Percentiles rank a stretch among this genome's conserved stretches.
phyloP scores from a whole-genome alignment of 2,797 vertebrate species.

The Pseudochaenichthys georgianus region DNA sequence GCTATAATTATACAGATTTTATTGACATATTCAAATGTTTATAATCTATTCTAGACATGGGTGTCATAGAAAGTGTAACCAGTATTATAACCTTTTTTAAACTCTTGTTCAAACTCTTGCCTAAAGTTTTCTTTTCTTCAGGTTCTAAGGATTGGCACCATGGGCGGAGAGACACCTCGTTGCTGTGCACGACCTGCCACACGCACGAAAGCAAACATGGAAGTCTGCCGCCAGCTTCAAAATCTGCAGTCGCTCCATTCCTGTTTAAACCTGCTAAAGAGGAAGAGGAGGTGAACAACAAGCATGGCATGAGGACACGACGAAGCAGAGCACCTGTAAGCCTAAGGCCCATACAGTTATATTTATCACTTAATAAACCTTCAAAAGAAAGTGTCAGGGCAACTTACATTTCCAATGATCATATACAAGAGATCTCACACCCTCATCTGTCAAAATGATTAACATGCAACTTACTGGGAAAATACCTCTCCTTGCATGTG shows the following conservation, averaged over 20 bases:
- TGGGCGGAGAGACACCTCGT: constrained; percentile 91
- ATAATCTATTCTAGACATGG: too few species aligned
- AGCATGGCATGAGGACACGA: constrained; percentile 99
- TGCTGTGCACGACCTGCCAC: constrained; percentile 93
- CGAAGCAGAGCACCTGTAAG: constrained; percentile 95
- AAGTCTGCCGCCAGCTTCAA: constrained; percentile 92
- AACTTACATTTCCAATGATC: not conserved
- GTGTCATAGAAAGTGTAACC: too few species aligned
- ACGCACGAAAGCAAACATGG: constrained; percentile 97
- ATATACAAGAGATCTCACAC: not conserved
- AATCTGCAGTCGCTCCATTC: constrained; percentile 92
- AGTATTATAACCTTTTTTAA: not conserved
- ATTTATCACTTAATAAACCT: constrained; percentile 5
- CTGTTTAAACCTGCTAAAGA: constrained; percentile 99
- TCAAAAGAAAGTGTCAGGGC: not conserved
- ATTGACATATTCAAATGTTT: too few species aligned
- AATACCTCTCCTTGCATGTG: not conserved
- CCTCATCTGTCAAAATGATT: not conserved
- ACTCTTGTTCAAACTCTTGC: not conserved
- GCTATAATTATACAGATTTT: too few species aligned
- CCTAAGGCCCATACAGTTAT: constrained; percentile 16
- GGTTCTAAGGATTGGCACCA: constrained; percentile 98
- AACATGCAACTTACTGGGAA: not conserved
- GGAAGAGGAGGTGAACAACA: constrained; percentile 95
- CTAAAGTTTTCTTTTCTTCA: constrained; percentile 41